A percentile compares a stretch with the other conserved stretches of the same genome.
These are phyloP conservation scores for Germaria angustata DNA, from an alignment of 2,888 invertebrate species.

Conservation along the genomic window DNA sequence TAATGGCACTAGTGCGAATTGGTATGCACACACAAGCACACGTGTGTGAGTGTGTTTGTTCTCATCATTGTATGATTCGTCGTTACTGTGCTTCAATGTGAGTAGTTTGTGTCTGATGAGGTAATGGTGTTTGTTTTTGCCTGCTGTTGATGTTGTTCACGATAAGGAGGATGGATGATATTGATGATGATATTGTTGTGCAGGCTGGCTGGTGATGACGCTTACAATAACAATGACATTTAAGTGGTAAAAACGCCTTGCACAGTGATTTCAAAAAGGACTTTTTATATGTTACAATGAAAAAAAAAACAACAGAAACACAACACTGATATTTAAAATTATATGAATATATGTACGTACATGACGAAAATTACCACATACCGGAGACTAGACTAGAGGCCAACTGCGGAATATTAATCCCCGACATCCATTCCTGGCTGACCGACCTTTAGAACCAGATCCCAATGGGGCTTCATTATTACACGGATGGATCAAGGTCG, in stretches of 20 bases:
- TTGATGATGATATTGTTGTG: slow-evolving; percentile 47
- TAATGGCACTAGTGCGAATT: slow-evolving; percentile 1
- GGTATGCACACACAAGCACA: too few species aligned
- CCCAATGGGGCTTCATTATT: too few species aligned
- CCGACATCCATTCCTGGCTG: too few species aligned
- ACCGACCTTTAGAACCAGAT: too few species aligned
- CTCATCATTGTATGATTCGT: slow-evolving; percentile 28
- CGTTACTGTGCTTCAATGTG: slow-evolving; percentile 15
- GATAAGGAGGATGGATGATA: slow-evolving; percentile 4
- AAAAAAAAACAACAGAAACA: too few species aligned
- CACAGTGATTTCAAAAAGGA: slow-evolving; percentile 6
- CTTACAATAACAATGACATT: slow-evolving; percentile 60
- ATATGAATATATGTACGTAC: too few species aligned
- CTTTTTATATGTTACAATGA: too few species aligned
- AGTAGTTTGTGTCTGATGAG: slow-evolving; percentile 33
- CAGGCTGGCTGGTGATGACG: slow-evolving; percentile 41
- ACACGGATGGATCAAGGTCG: too few species aligned
- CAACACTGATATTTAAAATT: too few species aligned
- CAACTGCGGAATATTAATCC: too few species aligned
- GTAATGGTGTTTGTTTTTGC: slow-evolving; percentile 34
- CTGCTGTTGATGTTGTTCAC: slow-evolving; percentile 29
- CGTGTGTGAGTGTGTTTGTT: neutral
- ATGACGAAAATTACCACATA: too few species aligned
- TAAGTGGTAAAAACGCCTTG: slow-evolving; percentile 9
- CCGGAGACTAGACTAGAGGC: too few species aligned